These are phyloP conservation scores for Chaetodon trifascialis DNA, from an alignment of 2,113 vertebrate genomes.

Conservation along the genomic window DNA sequence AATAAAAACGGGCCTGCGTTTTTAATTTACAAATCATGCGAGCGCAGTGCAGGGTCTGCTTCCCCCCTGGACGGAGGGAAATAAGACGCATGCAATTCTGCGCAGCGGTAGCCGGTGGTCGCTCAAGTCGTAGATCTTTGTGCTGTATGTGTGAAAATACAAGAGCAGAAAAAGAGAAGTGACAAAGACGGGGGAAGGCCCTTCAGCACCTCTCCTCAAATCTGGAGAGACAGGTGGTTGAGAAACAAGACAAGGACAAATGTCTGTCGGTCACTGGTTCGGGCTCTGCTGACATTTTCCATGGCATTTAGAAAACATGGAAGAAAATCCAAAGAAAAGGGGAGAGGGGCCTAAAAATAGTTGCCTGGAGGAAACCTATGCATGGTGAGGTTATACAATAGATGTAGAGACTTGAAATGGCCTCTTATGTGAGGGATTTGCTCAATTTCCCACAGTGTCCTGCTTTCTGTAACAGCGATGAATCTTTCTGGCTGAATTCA, in stretches of 20 bases:
- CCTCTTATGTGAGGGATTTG: constrained; percentile 22
- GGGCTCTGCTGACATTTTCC: constrained; percentile 72
- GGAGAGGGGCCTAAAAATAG: constrained; percentile 26
- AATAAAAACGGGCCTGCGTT: constrained; percentile 50
- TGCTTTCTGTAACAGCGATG: neutral
- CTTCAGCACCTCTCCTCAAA: constrained; percentile 62
- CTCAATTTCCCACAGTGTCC: constrained; percentile 14
- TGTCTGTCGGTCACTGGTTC: constrained; percentile 50
- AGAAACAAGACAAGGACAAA: constrained; percentile 77
- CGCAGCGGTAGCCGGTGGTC: neutral
- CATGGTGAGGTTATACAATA: constrained; percentile 4
- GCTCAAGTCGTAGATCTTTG: neutral
- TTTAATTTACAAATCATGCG: constrained; percentile 62
- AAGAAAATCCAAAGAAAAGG: constrained; percentile 37
- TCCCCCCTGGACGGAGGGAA: neutral
- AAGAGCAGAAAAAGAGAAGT: constrained; percentile 32
- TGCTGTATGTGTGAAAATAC: constrained; percentile 28
- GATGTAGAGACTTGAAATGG: constrained; percentile 31
- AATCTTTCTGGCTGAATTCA: constrained; percentile 12
- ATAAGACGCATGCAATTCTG: constrained; percentile 14
- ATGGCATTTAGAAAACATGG: constrained; percentile 75
- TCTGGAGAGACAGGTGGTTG: constrained; percentile 65
- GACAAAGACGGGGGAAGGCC: constrained; percentile 54
- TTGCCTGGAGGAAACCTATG: constrained; percentile 17
- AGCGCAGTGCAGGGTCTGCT: constrained; percentile 7